A percentile compares a stretch with the other conserved stretches of the same genome.
These are phyloP conservation scores for Phalacrocorax aristotelis DNA, from an alignment of 2,113 vertebrate genomes.

Conservation along the genomic window DNA sequence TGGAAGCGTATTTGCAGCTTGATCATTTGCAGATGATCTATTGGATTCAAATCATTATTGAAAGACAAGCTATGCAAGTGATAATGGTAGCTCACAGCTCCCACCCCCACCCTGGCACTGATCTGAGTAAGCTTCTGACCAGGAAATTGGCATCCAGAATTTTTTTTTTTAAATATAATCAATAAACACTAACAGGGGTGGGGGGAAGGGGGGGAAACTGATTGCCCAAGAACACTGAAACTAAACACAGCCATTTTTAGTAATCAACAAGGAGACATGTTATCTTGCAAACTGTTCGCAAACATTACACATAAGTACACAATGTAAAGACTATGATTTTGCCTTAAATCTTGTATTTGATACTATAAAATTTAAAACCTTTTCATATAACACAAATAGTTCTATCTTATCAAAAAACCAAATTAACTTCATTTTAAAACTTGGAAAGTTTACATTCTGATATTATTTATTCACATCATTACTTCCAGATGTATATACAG, in stretches of 20 bases:
- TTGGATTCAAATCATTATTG: neutral
- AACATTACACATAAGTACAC: neutral
- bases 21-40: neutral
- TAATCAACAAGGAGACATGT: neutral
- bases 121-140: neutral
- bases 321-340: neutral
- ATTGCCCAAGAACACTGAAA: neutral
- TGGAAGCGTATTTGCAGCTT: neutral
- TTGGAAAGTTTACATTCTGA: neutral
- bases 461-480: neutral
- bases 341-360: neutral
- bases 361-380: neutral
- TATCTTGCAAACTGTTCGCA: neutral
- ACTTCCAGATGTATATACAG: slow-evolving; percentile 12
- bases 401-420: neutral
- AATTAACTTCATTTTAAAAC: neutral
- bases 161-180: neutral
- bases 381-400: neutral
- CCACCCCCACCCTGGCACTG: neutral
- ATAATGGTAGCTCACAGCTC: neutral
- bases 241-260: neutral
- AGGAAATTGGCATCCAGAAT: neutral
- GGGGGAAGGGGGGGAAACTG: neutral
- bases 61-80: neutral
- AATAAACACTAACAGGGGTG: neutral